Evolutionary conservation across 2,888 invertebrate species (phyloP).

Genomic region (Hypolimnas misippus): DNA sequence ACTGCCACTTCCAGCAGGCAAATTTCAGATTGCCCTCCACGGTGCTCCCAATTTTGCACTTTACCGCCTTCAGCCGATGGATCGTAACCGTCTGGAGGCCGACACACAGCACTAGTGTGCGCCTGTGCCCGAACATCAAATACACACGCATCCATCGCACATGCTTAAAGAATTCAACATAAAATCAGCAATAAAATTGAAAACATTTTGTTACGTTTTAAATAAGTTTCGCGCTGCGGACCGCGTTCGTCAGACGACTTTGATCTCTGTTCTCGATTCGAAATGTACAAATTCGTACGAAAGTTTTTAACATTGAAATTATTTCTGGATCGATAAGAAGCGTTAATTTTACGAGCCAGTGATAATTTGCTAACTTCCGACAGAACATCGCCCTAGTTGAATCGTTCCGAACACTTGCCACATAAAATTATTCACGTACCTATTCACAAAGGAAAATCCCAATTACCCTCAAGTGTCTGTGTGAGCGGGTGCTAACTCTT

Average conservation of each 20-base stretch:
- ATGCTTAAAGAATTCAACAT: slow-evolving; percentile 82
- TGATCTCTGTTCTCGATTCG: slow-evolving; percentile 59
- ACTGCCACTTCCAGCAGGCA: slow-evolving; percentile 84
- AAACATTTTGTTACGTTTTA: slow-evolving; percentile 84
- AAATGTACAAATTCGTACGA: slow-evolving; percentile 65
- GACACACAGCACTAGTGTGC: slow-evolving; percentile 58
- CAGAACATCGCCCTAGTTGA: slow-evolving; percentile 79
- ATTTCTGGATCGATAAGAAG: slow-evolving; percentile 82
- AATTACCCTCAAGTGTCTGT: slow-evolving; percentile 31
- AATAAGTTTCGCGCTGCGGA: slow-evolving; percentile 73
- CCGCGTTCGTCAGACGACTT: slow-evolving; percentile 57
- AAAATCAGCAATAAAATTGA: slow-evolving; percentile 84
- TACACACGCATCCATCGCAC: slow-evolving; percentile 69
- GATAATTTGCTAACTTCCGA: slow-evolving; percentile 85
- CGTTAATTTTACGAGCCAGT: slow-evolving; percentile 84
- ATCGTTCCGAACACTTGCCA: slow-evolving; percentile 77
- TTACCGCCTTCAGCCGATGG: slow-evolving; percentile 60
- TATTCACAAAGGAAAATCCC: slow-evolving; percentile 43
- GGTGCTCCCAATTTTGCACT: slow-evolving; percentile 61
- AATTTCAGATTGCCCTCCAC: slow-evolving; percentile 75
- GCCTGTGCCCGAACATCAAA: slow-evolving; percentile 62
- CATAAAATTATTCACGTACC: slow-evolving; percentile 68
- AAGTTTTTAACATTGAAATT: slow-evolving; percentile 61
- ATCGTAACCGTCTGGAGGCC: slow-evolving; percentile 54
- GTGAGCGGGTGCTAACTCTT: slow-evolving; percentile 8